Conservation (phyloP, 2,113 vertebrate species). For the Sprattus sprattus region DNA sequence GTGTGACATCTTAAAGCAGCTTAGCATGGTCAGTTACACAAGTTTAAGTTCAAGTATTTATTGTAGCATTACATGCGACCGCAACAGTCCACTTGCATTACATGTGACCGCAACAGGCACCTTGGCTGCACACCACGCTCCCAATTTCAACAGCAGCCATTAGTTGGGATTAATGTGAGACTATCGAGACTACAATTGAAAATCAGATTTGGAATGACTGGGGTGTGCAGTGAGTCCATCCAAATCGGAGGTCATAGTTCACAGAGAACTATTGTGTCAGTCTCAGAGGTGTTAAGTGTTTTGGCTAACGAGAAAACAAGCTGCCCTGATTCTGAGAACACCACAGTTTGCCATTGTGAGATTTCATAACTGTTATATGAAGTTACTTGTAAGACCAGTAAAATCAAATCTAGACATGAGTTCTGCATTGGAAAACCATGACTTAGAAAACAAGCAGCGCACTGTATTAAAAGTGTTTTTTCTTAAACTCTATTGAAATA, state of each 20-base stretch:
- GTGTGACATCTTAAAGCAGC: not conserved
- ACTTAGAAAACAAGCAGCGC: not conserved
- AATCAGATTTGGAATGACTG: constrained; percentile 1
- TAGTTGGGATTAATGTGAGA: not conserved
- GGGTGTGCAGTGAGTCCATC: not conserved
- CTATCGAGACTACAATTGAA: not conserved
- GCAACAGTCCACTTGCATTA: not conserved
- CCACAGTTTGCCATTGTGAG: not conserved
- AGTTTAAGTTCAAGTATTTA: not conserved
- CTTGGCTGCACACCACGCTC: not conserved
- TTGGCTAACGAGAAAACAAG: not conserved
- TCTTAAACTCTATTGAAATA: not conserved
- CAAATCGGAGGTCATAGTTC: not conserved
- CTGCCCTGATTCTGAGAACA: not conserved
- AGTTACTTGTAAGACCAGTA: not conserved
- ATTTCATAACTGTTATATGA: not conserved
- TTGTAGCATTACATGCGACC: not conserved
- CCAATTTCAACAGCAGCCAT: constrained; percentile 40
- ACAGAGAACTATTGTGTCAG: not conserved
- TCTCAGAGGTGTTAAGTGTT: not conserved
- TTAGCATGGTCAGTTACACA: not conserved
- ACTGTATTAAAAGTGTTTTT: not conserved
- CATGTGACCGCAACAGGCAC: not conserved
- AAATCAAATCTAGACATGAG: not conserved
- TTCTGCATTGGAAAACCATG: not conserved